These are phyloP conservation scores for Rhombomys opimus DNA, from an alignment of 2,113 vertebrate species.

Conservation along the genomic window DNA sequence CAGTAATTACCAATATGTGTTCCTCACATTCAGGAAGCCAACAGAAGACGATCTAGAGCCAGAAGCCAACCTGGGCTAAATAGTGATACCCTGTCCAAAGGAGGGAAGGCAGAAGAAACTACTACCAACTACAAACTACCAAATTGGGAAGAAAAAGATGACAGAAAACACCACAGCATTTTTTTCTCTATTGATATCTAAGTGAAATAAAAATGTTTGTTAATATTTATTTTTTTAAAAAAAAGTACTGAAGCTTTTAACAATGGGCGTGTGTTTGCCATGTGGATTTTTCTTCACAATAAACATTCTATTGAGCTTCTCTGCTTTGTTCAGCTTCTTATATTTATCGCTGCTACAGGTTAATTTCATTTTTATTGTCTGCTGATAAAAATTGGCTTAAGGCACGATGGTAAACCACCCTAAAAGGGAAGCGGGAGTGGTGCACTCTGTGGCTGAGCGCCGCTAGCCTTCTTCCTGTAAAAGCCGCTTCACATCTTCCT, in stretches of 20 bases:
- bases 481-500: background rate
- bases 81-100: background rate
- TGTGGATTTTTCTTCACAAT: slow-evolving; percentile 57
- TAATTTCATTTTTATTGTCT: slow-evolving; percentile 58
- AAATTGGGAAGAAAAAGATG: background rate
- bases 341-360: slow-evolving; percentile 26
- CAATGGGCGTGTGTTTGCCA: background rate
- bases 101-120: background rate
- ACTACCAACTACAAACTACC: background rate
- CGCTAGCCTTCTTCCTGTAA: background rate
- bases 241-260: background rate
- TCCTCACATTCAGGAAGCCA: background rate
- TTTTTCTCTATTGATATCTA: slow-evolving; percentile 35
- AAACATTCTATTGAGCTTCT: background rate
- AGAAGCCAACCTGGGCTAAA: background rate
- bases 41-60: background rate
- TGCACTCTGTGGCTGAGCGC: background rate
- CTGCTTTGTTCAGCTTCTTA: background rate
- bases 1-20: background rate
- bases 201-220: background rate
- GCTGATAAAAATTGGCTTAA: slow-evolving; percentile 23
- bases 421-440: background rate
- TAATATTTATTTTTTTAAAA: slow-evolving; percentile 39
- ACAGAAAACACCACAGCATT: background rate
- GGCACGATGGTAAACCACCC: background rate